Percentiles rank a stretch among this genome's conserved stretches.
Conservation (phyloP, 1,140 invertebrate genomes). For the Saccostrea glomerata region DNA sequence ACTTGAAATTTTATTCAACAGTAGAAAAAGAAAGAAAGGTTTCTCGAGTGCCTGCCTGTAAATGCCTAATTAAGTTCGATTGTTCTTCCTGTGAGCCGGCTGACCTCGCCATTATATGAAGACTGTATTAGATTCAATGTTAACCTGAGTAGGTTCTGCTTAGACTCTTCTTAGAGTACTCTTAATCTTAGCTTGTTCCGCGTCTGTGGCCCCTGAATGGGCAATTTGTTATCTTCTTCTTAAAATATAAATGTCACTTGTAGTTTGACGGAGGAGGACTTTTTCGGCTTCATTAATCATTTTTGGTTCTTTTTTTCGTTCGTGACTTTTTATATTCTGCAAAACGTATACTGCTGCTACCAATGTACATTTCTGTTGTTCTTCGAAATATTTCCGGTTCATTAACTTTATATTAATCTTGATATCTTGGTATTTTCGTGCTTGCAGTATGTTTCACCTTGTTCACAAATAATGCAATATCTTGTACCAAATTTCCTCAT, state of each 20-base stretch:
- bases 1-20: constrained; percentile 28
- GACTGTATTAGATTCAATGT: background rate
- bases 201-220: background rate
- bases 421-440: too few species aligned
- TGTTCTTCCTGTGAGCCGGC: background rate
- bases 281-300: too few species aligned
- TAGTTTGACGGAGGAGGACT: background rate
- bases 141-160: background rate
- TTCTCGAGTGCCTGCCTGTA: constrained; percentile 17
- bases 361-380: too few species aligned
- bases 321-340: too few species aligned
- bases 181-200: constrained; percentile 1
- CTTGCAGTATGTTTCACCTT: too few species aligned
- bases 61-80: constrained; percentile 10
- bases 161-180: background rate
- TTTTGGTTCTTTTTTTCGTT: too few species aligned
- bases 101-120: background rate
- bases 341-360: too few species aligned
- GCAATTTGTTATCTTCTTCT: background rate
- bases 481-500: too few species aligned
- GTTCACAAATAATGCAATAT: too few species aligned
- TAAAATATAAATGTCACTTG: constrained; percentile 20
- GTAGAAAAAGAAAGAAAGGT: constrained; percentile 18
- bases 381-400: too few species aligned
- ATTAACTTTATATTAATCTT: too few species aligned